Base-by-base conservation (phyloP, 2,888 invertebrate species). In the Atrina japonica region DNA sequence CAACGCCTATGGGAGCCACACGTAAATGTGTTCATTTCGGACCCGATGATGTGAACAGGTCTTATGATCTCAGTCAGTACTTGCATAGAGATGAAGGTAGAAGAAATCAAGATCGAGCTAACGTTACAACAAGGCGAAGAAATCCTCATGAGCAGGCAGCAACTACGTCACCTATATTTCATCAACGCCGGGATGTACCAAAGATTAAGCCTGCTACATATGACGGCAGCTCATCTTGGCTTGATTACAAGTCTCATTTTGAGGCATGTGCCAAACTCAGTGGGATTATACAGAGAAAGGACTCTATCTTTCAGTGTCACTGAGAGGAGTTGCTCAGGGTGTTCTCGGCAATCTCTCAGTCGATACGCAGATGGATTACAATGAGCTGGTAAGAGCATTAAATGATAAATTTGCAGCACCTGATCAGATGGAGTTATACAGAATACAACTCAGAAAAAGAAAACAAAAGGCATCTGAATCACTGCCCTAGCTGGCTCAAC, bases 201-300 rank as follows among this genome's bases (percentile, higher is more conserved):
- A 58, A 58, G 16, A 43, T 58, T 9, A 58, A 58, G 16, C 43
- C 58, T 18, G 58, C 58, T 18, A 58, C 41, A 9, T 58, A 58
- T 16, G 43, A 58, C 40, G 40, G 43, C 41, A 41, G 23, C 16
- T 40, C 58, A 14, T 58, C 58, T 23, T 58, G 58, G 58, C 18
- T 58, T 23, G 58, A 58, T 23, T 58, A 58, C 41, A 58, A 58
- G 41, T 58, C 58, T 23, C 43, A 58, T 58, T 58, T 58, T 41
- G 58, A 58, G 41, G 58, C 58, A 41, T 58, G 58, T 58, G 58
- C 43, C 16, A 58, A 16, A 30, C 21, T 55, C 27, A 55, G 11
- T 55, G 55, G 55, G 35, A 29, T n/a, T 25, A 55, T 29, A 55
- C n/a, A 35, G 55, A 55, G 35, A 47, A 47, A 47, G 47, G 47